Percentiles rank a stretch among this genome's conserved stretches.
phyloP scores from a whole-genome alignment of 2,113 vertebrate genomes.

The Cyprinodon variegatus region DNA sequence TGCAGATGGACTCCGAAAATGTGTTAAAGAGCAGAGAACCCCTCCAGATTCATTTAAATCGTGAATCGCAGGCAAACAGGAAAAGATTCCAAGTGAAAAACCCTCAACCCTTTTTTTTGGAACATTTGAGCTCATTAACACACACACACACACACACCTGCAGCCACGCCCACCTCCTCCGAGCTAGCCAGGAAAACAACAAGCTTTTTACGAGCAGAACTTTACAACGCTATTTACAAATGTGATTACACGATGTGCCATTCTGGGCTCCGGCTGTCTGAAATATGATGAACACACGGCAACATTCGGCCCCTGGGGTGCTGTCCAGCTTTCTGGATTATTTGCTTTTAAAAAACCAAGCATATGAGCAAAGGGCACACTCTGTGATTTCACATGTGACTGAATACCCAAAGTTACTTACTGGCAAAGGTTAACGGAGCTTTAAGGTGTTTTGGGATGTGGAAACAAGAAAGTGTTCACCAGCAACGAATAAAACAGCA shows the following conservation, averaged over 20 bases:
- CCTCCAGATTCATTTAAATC: slow-evolving; percentile 31
- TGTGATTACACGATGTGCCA: slow-evolving; percentile 56
- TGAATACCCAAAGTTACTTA: slow-evolving; percentile 52
- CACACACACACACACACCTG: slow-evolving; percentile 30
- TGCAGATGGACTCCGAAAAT: slow-evolving; percentile 65
- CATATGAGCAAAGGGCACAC: slow-evolving; percentile 22
- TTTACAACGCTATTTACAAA: slow-evolving; percentile 69
- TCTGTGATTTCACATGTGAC: slow-evolving; percentile 31
- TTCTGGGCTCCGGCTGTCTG: slow-evolving; percentile 38
- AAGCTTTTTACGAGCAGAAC: slow-evolving; percentile 53
- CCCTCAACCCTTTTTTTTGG: slow-evolving; percentile 14
- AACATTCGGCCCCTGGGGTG: slow-evolving; percentile 32
- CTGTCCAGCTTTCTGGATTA: slow-evolving; percentile 64
- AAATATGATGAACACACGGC: slow-evolving; percentile 62
- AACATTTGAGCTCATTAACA: slow-evolving; percentile 51
- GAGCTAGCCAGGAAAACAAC: slow-evolving; percentile 47
- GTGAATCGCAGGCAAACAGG: not conserved
- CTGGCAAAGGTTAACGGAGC: not conserved
- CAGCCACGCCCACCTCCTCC: not conserved
- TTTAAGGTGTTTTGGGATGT: not conserved
- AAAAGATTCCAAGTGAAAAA: not conserved
- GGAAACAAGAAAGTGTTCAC: not conserved
- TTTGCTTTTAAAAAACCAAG: slow-evolving; percentile 25
- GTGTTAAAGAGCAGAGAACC: slow-evolving; percentile 13
- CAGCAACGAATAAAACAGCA: no score